Evolutionary conservation across 2,113 vertebrate species (phyloP).

Genomic region (Calidris pygmaea): DNA sequence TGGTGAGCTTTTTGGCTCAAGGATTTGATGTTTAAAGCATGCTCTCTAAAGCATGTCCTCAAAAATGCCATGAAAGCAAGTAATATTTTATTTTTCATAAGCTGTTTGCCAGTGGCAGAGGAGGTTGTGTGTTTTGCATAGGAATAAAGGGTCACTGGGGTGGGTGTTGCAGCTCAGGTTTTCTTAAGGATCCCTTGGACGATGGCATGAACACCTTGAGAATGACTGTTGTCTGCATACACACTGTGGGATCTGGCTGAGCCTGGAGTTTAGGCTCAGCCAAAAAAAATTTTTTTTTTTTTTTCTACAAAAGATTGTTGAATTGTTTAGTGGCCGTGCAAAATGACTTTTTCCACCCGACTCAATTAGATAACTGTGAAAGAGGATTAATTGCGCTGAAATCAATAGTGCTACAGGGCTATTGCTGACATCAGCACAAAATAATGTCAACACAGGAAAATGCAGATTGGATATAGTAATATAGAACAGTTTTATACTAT

Average conservation of each 20-base stretch:
- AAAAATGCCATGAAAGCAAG: neutral
- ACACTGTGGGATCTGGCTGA: neutral
- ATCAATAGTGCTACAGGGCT: neutral
- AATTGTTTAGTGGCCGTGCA: neutral
- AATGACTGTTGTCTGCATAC: neutral
- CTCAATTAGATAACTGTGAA: constrained; percentile 8
- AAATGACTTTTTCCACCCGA: neutral
- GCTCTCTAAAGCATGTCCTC: neutral
- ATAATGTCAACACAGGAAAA: constrained; percentile 8
- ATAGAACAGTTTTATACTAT: neutral
- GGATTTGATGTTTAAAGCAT: neutral
- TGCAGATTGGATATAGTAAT: neutral
- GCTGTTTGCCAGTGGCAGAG: neutral
- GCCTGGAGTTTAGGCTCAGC: neutral
- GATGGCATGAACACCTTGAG: neutral
- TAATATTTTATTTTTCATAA: neutral
- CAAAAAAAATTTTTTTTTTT: neutral
- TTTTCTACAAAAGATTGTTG: neutral
- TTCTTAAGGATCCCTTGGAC: neutral
- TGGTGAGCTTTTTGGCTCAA: neutral
- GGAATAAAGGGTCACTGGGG: neutral
- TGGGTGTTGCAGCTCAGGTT: neutral
- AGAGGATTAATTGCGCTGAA: constrained; percentile 6
- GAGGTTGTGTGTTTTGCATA: neutral
- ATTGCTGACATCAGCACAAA: constrained; percentile 3